Base-by-base conservation (phyloP, 1,140 invertebrate genomes). In the Drosophila equinoxialis region DNA sequence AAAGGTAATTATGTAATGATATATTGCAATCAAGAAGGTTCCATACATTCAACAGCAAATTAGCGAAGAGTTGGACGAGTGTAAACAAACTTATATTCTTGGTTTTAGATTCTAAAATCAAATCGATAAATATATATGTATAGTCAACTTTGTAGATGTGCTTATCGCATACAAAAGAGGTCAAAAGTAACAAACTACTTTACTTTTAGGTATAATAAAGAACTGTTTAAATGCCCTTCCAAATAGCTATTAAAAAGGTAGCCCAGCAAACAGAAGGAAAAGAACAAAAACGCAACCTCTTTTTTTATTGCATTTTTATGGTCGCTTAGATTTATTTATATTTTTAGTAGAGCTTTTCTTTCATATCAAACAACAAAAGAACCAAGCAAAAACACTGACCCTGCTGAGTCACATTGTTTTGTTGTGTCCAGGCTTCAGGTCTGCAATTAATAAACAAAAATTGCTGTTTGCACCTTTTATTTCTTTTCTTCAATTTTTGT, bases 291-390 rank as follows among this genome's bases (percentile, higher is more conserved):
- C 11, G 41, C 35, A 35, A 69, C 65, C 71, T 66, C 69, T 69
- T 83, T 87, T 66, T 83, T 86, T 87, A 87, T 87, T 79, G 68
- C 80, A 87, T 68, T 87, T 89, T 87, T 87, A 89, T 89, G 83
- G 76, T 63, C 77, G 79, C 79, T 66, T 83, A 81, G 77, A 77
- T 80, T 74, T 87, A 77, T 83, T 80, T 79, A 80, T 80, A 77
- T 70, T 79, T 65, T 68, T 63, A 59, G 58, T 60, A 48, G 55
- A 77, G 72, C 80, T 83, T 79, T 87, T 87, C 79, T 87, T 87
- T 87, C 79, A 77, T 67, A 37, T 26, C 58, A 51, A 30, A 79
- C 76, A 77, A 83, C 77, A 74, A 73, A 75, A 71, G 39, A n/a
- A 37, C 45, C 23, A 20, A 23, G 55, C 0, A 6, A 30, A 30